Base-by-base conservation (phyloP, 2,888 invertebrate genomes). In the Thalpophila matura region DNA sequence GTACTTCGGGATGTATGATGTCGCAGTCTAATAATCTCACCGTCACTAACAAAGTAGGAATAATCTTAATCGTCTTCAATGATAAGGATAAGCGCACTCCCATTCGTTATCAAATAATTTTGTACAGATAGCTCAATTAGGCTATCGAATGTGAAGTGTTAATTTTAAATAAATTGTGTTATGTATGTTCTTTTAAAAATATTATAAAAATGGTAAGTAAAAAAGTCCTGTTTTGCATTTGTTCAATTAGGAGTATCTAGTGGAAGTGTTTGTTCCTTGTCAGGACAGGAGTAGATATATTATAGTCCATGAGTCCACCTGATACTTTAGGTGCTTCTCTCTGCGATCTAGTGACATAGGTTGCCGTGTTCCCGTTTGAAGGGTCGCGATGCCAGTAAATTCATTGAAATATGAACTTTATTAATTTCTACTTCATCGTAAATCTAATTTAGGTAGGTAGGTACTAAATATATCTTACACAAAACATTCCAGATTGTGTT, bases 401-500 rank as follows among this genome's bases (percentile, higher is more conserved):
- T 2, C 12, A 5, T 5, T 33, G n/a, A 2, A 5, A 2, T 33
- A 14, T 14, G n/a, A 33, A n/a, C n/a, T 14, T 4, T 33, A 33
- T 31, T 12, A 12, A 31, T 12, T 27, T 9, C 9, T 4, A 24
- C 9, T 27, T 6, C 27, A 7, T 6, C 9, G 27, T 27, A 27
- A 9, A 4, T 6, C 27, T 5, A 24, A 24, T 5, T 5, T 24
- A 27, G 5, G 27, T 27, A 7, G 2, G 9, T 31, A 12, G 12
- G n/a, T 4, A 14, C 3, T 22, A 24, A 22, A 16, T 20, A 6
- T 24, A 22, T 10, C n/a, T 27, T 14, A 9, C 10, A 5, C 5
- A 0, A 31, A 24, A 6, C 0, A 20, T 86, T 88, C 61, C 83
- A 90, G 90, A 79, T 87, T 29, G 18, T 65, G 2, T 61, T 83